phyloP scores from a whole-genome alignment of 2,113 vertebrate genomes.

The Limnothrissa miodon region DNA sequence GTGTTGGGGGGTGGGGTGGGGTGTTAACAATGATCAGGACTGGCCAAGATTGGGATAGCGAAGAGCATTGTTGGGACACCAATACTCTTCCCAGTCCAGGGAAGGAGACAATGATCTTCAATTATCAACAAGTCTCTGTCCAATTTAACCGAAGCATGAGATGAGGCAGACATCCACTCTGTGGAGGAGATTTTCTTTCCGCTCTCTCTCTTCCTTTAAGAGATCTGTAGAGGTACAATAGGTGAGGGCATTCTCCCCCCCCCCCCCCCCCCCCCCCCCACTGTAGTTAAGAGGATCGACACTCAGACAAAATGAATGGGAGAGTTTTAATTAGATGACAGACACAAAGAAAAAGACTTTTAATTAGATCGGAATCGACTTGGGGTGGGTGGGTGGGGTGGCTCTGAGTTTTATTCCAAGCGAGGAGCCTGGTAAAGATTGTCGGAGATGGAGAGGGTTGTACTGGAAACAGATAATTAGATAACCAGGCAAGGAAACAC shows the following conservation, averaged over 20 bases:
- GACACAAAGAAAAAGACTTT: constrained; percentile 66
- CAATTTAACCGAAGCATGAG: constrained; percentile 56
- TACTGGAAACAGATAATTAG: constrained; percentile 57
- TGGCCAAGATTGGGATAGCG: constrained; percentile 49
- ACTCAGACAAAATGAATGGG: constrained; percentile 59
- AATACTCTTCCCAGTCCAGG: constrained; percentile 42
- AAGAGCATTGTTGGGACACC: constrained; percentile 44
- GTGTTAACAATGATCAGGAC: constrained; percentile 57
- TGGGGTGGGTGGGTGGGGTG: background rate
- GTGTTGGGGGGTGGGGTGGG: constrained; percentile 25
- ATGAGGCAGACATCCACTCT: constrained; percentile 16
- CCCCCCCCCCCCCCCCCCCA: background rate
- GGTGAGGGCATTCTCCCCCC: background rate
- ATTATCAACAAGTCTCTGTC: constrained; percentile 58
- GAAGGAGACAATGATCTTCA: constrained; percentile 57
- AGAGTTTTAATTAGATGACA: constrained; percentile 73
- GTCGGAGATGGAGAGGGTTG: constrained; percentile 44
- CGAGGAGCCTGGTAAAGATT: constrained; percentile 59
- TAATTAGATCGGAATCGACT: constrained; percentile 66
- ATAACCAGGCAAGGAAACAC: constrained; percentile 5
- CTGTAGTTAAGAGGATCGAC: constrained; percentile 47
- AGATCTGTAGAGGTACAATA: background rate
- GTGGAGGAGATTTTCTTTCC: constrained; percentile 27
- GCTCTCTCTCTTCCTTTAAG: background rate
- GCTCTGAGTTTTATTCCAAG: constrained; percentile 51